Evolutionary conservation across 2,888 invertebrate species (phyloP), one percentile per base, ranked within the genome.

Genomic region (Auanema sp.): DNA sequence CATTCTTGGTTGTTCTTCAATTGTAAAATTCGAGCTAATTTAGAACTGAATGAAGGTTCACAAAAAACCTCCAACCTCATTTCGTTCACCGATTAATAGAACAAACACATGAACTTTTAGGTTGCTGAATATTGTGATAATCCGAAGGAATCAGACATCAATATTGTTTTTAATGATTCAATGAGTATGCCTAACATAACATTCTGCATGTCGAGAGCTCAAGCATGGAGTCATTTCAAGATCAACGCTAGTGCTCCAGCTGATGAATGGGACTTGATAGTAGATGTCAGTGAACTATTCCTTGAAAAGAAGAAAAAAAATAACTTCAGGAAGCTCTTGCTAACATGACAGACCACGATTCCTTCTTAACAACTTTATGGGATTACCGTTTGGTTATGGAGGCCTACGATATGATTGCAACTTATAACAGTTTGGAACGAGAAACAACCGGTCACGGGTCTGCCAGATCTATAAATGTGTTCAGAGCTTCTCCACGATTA

Each of bases 181-280:
- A 81, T 81, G 79, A 76, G 72, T 14, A 71, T 81, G 77, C 81
- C 81, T 11, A 80, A 81, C 62, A 72, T 81, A 51, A 82, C 82
- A 1, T 82, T 83, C 68, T 82, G 82, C 64, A 80, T 82, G 80
- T 76, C 76, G 12, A 66, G 75, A 24, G 63, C 67, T 14, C 80
- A 81, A 64, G 82, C 81, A 10, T 79, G 77, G 75, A 76, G 76
- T n/a, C 82, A 83, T 54, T 79, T 83, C 64, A 72, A 78, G 21
- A 50, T 81, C 54, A 78, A 79, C 57, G 64, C 65, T 8, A 66
- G 62, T 52, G 78, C 77, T 24, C 64, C 73, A 0, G 65, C 64
- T 47, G 77, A 75, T 50, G 76, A 76, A 42, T 81, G 81, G 81
- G 79, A 81, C 54, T 54, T 59, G 11, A 68, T 70, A 18, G 77